These are phyloP conservation scores for Drosophila tanythrix DNA, from an alignment of 2,888 invertebrate genomes.

Conservation along the genomic window DNA sequence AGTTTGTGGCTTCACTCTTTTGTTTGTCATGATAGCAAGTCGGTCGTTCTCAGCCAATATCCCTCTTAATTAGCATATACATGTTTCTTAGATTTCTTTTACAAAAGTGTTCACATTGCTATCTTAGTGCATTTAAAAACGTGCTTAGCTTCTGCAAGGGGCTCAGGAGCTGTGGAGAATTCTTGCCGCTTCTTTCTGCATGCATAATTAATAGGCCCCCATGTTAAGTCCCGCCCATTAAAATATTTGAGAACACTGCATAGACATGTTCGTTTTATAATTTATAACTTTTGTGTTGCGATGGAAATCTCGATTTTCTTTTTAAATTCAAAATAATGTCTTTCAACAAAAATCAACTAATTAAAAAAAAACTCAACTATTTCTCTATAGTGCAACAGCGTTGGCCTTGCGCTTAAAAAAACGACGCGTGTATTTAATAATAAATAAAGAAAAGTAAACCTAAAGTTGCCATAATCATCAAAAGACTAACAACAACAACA, in stretches of 20 bases:
- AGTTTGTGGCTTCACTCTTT: constrained; percentile 66
- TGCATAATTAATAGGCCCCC: constrained; percentile 69
- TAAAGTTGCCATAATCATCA: constrained; percentile 71
- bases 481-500: constrained; percentile 30
- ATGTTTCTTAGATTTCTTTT: constrained; percentile 63
- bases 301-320: constrained; percentile 8
- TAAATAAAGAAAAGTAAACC: constrained; percentile 46
- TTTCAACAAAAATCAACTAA: constrained; percentile 24
- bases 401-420: constrained; percentile 71
- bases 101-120: constrained; percentile 52
- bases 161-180: constrained; percentile 30
- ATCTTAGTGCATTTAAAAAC: constrained; percentile 56
- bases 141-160: constrained; percentile 59
- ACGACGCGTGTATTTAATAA: constrained; percentile 31
- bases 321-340: constrained; percentile 16
- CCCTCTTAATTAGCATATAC: constrained; percentile 68
- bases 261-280: constrained; percentile 44
- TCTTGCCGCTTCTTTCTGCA: constrained; percentile 56
- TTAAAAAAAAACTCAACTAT: constrained; percentile 26
- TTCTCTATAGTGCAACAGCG: constrained; percentile 63
- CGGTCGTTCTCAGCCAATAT: constrained; percentile 24
- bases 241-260: constrained; percentile 54
- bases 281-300: constrained; percentile 34
- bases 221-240: constrained; percentile 29
- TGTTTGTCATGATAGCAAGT: constrained; percentile 25